Conservation (phyloP, 2,113 vertebrate genomes). For the Burhinus bistriatus region DNA sequence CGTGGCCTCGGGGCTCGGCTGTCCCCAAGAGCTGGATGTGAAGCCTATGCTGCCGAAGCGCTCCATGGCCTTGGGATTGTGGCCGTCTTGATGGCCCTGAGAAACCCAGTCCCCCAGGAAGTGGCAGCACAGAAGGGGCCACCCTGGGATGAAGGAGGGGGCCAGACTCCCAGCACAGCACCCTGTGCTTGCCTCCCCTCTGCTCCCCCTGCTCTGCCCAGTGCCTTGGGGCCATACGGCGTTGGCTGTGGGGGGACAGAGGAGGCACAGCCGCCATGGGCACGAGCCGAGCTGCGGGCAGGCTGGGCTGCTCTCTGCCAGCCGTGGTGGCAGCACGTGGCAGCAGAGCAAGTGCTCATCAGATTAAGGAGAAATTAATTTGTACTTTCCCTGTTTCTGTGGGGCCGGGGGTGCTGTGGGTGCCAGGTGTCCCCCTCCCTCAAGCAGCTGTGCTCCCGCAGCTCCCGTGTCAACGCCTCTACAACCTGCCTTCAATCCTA, state of each 20-base stretch:
- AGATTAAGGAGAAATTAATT: constrained; percentile 20
- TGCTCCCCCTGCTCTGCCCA: not conserved
- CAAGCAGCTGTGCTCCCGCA: not conserved
- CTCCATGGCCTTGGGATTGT: not conserved
- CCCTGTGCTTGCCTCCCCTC: not conserved
- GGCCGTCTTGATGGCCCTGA: not conserved
- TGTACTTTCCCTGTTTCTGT: accelerated
- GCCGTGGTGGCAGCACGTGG: accelerated
- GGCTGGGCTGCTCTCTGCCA: not conserved
- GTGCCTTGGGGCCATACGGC: accelerated
- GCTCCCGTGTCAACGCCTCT: not conserved
- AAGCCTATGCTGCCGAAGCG: not conserved
- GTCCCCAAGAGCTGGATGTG: not conserved
- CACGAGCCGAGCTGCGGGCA: accelerated
- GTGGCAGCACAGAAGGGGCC: accelerated
- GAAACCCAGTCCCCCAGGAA: accelerated
- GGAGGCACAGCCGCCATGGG: accelerated
- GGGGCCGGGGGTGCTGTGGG: not conserved
- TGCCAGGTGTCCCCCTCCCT: not conserved
- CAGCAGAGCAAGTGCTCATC: not conserved
- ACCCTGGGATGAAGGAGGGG: not conserved
- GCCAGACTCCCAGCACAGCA: not conserved
- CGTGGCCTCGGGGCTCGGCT: not conserved
- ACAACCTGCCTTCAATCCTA: constrained; percentile 18
- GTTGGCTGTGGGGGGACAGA: accelerated